Evolutionary conservation across 92 coral and sea anemone genomes (phyloP).

Genomic region (Montipora capitata): DNA sequence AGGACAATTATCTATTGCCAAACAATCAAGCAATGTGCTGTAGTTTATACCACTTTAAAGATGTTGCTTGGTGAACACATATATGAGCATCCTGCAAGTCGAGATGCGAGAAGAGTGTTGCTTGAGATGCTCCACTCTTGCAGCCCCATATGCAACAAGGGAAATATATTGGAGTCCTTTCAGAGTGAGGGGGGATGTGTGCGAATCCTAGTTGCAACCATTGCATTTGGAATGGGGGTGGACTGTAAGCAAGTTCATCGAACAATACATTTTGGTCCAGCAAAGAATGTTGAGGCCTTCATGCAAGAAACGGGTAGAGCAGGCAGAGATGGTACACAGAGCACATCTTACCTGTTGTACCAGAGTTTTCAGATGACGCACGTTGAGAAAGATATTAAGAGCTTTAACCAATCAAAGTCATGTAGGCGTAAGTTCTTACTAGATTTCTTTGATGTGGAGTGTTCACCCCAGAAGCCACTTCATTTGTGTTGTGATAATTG

Average conservation of each 20-base stretch:
- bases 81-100: background rate
- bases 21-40: constrained; percentile 14
- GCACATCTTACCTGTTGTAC: constrained; percentile 57
- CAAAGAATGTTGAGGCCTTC: constrained; percentile 71
- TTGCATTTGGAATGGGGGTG: constrained; percentile 75
- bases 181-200: background rate
- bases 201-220: constrained; percentile 52
- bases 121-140: constrained; percentile 76
- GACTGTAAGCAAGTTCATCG: constrained; percentile 65
- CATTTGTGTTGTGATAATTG: constrained; percentile 79
- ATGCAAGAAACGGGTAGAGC: constrained; percentile 78
- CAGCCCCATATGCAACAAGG: constrained; percentile 62
- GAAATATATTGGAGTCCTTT: constrained; percentile 26
- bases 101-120: constrained; percentile 27
- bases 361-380: constrained; percentile 23
- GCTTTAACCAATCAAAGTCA: constrained; percentile 25
- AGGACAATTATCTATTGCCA: constrained; percentile 8
- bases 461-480: constrained; percentile 14
- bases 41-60: background rate
- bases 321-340: constrained; percentile 72
- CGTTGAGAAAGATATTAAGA: constrained; percentile 57
- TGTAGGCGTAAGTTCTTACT: constrained; percentile 68
- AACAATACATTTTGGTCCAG: constrained; percentile 73
- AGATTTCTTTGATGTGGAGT: constrained; percentile 35
- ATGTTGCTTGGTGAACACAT: background rate